Evolutionary conservation across 2,888 invertebrate genomes (phyloP).

Genomic region (Melanostoma mellinum): DNA sequence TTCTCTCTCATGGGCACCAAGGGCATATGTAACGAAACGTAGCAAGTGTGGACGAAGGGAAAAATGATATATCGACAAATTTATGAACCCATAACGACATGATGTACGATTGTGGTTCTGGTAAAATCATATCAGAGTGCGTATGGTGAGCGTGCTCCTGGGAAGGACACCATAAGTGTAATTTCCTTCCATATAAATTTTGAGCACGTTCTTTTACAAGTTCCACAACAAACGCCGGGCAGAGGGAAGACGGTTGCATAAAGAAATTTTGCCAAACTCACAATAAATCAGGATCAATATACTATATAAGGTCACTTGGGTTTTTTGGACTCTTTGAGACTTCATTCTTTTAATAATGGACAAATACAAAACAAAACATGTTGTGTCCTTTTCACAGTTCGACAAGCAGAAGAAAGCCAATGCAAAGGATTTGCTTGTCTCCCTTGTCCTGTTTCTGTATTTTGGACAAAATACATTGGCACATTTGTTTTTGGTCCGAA

Average conservation of each 20-base stretch:
- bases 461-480: conserved; percentile 58
- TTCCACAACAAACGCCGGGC: conserved; percentile 50
- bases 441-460: conserved; percentile 1
- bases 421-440: conserved; percentile 20
- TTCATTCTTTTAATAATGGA: conserved; percentile 48
- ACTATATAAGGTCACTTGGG: conserved; percentile 52
- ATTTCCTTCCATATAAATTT: conserved; percentile 56
- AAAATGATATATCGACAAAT: conserved; percentile 71
- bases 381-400: conserved; percentile 61
- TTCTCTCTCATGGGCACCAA: conserved; percentile 13
- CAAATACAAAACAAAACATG: conserved; percentile 41
- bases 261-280: conserved; percentile 50
- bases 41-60: conserved; percentile 18
- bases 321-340: conserved; percentile 7
- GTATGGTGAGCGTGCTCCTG: conserved; percentile 18
- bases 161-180: conserved; percentile 44
- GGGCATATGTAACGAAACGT: conserved; percentile 19
- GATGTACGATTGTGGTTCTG: conserved; percentile 66
- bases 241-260: conserved; percentile 37
- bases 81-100: conserved; percentile 71
- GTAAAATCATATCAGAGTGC: conserved; percentile 29
- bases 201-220: conserved; percentile 42
- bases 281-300: conserved; percentile 71
- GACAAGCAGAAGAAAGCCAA: conserved; percentile 32
- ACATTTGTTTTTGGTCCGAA: conserved; percentile 62